Evolutionary conservation across 1,140 invertebrate species (phyloP), one percentile per base, ranked within the genome.

Genomic region (Calliopsis andreniformis): DNA sequence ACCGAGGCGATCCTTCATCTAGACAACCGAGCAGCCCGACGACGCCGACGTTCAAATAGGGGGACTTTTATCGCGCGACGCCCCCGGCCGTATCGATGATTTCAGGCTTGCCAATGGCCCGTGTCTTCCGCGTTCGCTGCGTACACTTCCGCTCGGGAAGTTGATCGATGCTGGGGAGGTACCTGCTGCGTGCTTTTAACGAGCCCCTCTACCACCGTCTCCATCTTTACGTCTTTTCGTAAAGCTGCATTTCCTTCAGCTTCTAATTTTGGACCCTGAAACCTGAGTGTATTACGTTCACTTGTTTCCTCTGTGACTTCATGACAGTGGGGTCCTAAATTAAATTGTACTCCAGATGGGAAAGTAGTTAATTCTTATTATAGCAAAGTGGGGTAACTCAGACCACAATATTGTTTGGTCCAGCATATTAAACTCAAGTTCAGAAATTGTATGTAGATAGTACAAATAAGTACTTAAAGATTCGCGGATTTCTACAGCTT

Each of bases 21-120:
- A n/a, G n/a, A 78, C 59, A 35, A 82, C 14, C 79, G 58, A 53
- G 66, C 23, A 59, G 61, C 61, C 59, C 77, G 23, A 39, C 49
- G 67, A 78, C 56, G 43, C 49, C 49, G 67, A 78, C 56, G 43
- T 56, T 81, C 75, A 58, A 82, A 82, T 56, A 56, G 47, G 32
- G 23, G 23, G 49, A 58, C 49, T 67, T 81, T 81, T 77, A 77
- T 82, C 63, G 42, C 39, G 45, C 47, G 49, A 62, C 47, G 58
- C 59, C 67, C 53, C 20, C 42, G 62, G 78, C 32, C 47, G 58
- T 78, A 78, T 81, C 75, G 63, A 72, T 73, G 80, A 82, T 78
- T 78, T 71, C 59, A 63, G 42, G 45, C 30, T 68, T 32, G 35
- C 43, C 73, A 69, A 76, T 76, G 72, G 53, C 20, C 49, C 61